Base-by-base conservation (phyloP, 2,888 invertebrate species). In the Ormia ochracea region DNA sequence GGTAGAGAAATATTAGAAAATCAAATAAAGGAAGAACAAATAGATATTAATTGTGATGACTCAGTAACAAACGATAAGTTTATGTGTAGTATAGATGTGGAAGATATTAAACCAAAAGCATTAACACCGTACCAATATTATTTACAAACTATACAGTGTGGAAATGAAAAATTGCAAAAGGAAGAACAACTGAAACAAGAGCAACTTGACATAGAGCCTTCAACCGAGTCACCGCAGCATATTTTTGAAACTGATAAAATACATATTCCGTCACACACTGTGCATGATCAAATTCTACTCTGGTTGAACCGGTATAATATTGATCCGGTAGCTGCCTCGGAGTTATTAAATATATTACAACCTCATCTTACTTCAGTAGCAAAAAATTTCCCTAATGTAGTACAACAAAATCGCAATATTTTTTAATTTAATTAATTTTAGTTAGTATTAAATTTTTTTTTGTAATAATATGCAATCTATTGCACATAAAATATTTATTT, bases 251-350 rank as follows among this genome's bases (percentile, higher is more conserved):
- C 2, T 28, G 23, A 33, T 10, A 21, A 41, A 36, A 12, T 19
- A 17, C 1, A 26, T 14, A 43, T 21, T 0, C 7, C 10, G 10
- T 10, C 14, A 50, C 26, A 54, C 66, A 48, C 45, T 17, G 6
- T 80, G 3, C 63, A 80, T 28, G 59, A 68, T 3, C 45, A 76
- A 43, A 45, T 76, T 3, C 17, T 72, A 1, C 26, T 43, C 19
- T 80, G 80, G 80, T 41, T 76, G 19, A 63, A 23, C 17, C 31
- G 36, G 7, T 36, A 80, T 38, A 48, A 68, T 48, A 61, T 80
- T 33, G 31, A 45, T 12, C 28, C 66, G 1, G 33, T 10, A 7
- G 72, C 76, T 10, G 70, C 76, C 2, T 54, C 54, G 5, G 72
- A 80, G n/a, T 17, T 80, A 5, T 21, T 76, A 21, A 33, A 63